A percentile compares a stretch with the other conserved stretches of the same genome.
Conservation (phyloP, 2,797 vertebrate genomes). For the Lacerta bilineata region DNA sequence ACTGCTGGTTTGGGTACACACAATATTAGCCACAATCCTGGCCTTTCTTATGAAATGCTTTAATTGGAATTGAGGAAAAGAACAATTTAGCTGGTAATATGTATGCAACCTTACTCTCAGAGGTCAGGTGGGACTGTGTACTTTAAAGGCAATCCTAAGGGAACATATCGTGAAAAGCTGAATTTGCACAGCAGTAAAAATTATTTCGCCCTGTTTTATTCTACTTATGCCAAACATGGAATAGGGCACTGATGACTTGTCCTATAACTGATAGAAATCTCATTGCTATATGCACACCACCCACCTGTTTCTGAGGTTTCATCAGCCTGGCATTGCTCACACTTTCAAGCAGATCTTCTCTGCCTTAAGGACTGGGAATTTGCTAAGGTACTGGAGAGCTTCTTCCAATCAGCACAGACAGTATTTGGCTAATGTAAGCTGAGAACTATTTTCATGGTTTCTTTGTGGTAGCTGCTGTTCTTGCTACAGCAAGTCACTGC, state of each 20-base stretch:
- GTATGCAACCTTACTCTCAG: too few relatives aligned
- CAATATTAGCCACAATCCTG: too few relatives aligned
- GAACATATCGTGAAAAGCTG: background rate
- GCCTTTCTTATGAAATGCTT: too few relatives aligned
- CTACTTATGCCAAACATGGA: background rate
- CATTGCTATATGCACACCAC: background rate
- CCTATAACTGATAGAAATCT: background rate
- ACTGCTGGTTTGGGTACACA: too few relatives aligned
- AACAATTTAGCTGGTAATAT: too few relatives aligned
- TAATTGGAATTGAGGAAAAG: too few relatives aligned
- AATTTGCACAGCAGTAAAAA: background rate
- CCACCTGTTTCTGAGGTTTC: background rate
- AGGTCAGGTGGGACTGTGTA: too few relatives aligned
- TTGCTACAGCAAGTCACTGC: background rate
- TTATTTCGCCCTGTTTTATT: background rate
- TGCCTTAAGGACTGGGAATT: background rate
- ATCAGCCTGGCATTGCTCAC: background rate
- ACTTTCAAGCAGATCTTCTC: background rate
- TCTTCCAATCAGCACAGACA: background rate
- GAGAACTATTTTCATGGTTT: background rate
- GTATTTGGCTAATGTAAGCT: background rate
- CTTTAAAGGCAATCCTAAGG: background rate
- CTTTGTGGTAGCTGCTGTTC: background rate
- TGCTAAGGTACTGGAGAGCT: background rate
- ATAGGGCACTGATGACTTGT: background rate